phyloP scores from a whole-genome alignment of 2,113 vertebrate genomes.

The Periophthalmodon schlosseri region DNA sequence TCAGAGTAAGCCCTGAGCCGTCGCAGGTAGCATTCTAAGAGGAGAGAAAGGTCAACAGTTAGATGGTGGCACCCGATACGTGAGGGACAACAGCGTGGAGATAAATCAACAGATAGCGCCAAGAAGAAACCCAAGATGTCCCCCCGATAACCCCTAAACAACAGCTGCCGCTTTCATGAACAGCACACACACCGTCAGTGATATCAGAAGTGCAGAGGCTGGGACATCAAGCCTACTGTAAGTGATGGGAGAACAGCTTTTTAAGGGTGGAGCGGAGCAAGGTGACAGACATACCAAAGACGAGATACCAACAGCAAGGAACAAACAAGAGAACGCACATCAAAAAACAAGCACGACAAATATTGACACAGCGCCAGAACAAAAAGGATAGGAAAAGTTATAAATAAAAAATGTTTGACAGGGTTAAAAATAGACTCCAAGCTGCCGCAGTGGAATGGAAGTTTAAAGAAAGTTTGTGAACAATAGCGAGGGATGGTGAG shows the following conservation, averaged over 20 bases:
- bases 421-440: slow-evolving; percentile 7
- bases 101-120: slow-evolving; percentile 52
- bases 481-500: slow-evolving; percentile 9
- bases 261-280: slow-evolving; percentile 30
- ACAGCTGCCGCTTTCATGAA: slow-evolving; percentile 23
- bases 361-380: slow-evolving; percentile 41
- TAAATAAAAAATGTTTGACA: slow-evolving; percentile 28
- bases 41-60: slow-evolving; percentile 51
- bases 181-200: slow-evolving; percentile 32
- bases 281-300: slow-evolving; percentile 54
- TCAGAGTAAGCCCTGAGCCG: slow-evolving; percentile 15
- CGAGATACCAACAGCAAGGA: slow-evolving; percentile 40
- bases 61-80: slow-evolving; percentile 51
- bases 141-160: slow-evolving; percentile 41
- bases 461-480: background rate
- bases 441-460: background rate
- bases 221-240: slow-evolving; percentile 35
- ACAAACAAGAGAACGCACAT: slow-evolving; percentile 30
- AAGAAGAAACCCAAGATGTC: slow-evolving; percentile 52
- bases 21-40: slow-evolving; percentile 31
- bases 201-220: slow-evolving; percentile 20
- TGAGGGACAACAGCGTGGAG: slow-evolving; percentile 19
- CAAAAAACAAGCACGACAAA: slow-evolving; percentile 34
- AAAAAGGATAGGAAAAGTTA: slow-evolving; percentile 21
- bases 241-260: slow-evolving; percentile 40